Evolutionary conservation across 2,888 invertebrate species (phyloP), one percentile per base, ranked within the genome.

Genomic region (Nymphalis urticae): DNA sequence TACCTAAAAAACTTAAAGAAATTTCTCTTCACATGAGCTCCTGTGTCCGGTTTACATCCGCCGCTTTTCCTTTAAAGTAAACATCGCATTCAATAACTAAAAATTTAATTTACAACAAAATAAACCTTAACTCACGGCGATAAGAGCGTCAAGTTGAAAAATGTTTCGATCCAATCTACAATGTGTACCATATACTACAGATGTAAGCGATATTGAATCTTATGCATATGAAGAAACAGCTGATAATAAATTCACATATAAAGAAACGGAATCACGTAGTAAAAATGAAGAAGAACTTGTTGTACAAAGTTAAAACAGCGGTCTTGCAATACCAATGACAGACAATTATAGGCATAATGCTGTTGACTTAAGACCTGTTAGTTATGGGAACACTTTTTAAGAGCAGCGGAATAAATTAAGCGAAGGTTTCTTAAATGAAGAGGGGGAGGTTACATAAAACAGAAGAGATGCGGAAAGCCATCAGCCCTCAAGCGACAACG

Each of bases 21-120:
- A 86, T 89, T 88, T 90, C 87, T 86, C 87, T 88, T 88, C 85
- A 82, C 86, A 86, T 83, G 81, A 80, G 81, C 84, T 85, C 87
- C 86, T 84, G 86, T 80, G 86, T 90, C 89, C 90, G 89, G 89
- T 88, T 90, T 81, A 84, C 84, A 85, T 88, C 85, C 83, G 80
- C 79, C 82, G 86, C 86, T 89, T 90, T 90, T 89, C 89, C 86
- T 88, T 88, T 85, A 84, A 82, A 84, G 81, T 77, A 75, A 82
- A 84, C 58, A 68, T 74, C 75, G 66, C 19, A 51, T 58, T 50
- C 47, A 62, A 65, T 58, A 65, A 61, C 64, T 53, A 65, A 50
- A 59, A 61, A 48, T 32, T 48, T 70, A 69, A 19, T 69, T 64
- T 66, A 71, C 73, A 24, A 62, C 75, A 68, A 84, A 76, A 76